Base-by-base conservation (phyloP, 2,113 vertebrate species). In the Pomatorhinus ruficollis region DNA sequence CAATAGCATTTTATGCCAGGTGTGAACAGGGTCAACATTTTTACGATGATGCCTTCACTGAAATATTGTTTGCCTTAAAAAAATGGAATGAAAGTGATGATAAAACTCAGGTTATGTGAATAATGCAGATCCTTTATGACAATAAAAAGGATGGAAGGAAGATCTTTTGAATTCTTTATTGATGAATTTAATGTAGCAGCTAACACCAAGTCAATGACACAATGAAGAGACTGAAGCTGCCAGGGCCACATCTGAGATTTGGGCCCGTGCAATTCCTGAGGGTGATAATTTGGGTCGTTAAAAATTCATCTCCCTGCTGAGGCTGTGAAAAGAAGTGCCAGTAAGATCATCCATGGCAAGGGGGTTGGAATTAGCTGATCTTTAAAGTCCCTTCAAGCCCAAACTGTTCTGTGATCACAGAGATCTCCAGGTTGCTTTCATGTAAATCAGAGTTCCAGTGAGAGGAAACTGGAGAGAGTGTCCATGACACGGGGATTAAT, bases 181-280 rank as follows among this genome's bases (percentile, higher is more conserved):
- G 92, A 91, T 80, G 11, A 90, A 88, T 86, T 94, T 94, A 86
- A 93, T 93, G 88, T 90, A 83, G 87, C 25, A 35, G 82, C 74
- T 81, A 70, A 85, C 53, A 69, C 66, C 21, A 35, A 65, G 39
- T 77, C 17, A 0, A 80, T 95, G 88, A 25, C 30, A 33, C 44
- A 52, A 49, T 60, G 59, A 69, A 96, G 37, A 65, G 44, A 16
- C 28, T 44, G 33, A 23, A 23, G 49, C 25, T 84, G 68, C 72
- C 83, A 94, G 60, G 56, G 65, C 70, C 53, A 45, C 4, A 0
- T 65, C 54, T 79, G 56, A 60, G 61, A 49, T 64, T 84, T 60
- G 28, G 60, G 60, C 30, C 40, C 15, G 44, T 47, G 24, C 80
- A 78, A 3, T 25, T 15, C 52, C 17, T 68, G 64, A 39, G 52